A percentile compares a stretch with the other conserved stretches of the same genome.
Evolutionary conservation across 2,113 vertebrate species (phyloP).

Genomic region (Pollachius pollachius): DNA sequence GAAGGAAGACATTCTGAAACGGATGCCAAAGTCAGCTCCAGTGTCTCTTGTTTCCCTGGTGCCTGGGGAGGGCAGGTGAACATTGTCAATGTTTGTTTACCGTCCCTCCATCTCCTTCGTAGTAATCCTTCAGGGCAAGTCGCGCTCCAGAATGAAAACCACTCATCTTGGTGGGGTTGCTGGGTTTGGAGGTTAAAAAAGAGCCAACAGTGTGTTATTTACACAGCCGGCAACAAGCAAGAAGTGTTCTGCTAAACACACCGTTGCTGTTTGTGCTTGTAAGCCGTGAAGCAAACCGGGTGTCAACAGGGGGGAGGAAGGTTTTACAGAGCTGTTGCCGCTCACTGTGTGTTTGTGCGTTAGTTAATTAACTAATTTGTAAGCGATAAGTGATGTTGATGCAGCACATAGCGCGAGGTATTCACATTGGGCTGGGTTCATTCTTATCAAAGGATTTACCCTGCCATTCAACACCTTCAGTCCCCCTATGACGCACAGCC

Average conservation of each 20-base stretch:
- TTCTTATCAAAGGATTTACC: too few species aligned
- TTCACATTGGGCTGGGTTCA: too few species aligned
- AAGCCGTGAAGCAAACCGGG: too few species aligned
- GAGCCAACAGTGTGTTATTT: not conserved
- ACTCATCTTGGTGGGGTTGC: not conserved
- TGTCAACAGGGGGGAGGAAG: too few species aligned
- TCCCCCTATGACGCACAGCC: too few species aligned
- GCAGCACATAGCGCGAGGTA: too few species aligned
- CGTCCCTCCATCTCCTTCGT: not conserved
- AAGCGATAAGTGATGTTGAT: too few species aligned
- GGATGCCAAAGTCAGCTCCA: constrained; percentile 17
- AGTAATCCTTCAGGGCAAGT: not conserved
- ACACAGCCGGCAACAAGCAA: not conserved
- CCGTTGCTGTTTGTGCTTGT: not conserved
- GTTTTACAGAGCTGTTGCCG: too few species aligned
- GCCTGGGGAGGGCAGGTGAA: not conserved
- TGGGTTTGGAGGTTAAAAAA: too few species aligned
- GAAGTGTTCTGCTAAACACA: not conserved
- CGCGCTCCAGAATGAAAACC: not conserved
- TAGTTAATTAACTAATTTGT: too few species aligned
- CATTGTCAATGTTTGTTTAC: not conserved
- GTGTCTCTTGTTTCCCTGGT: not conserved
- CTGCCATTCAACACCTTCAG: too few species aligned
- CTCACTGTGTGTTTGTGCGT: too few species aligned
- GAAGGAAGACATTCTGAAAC: not conserved